These are phyloP conservation scores for Rhabdophis nuchalis DNA, from an alignment of 2,797 vertebrate genomes.

Conservation along the genomic window DNA sequence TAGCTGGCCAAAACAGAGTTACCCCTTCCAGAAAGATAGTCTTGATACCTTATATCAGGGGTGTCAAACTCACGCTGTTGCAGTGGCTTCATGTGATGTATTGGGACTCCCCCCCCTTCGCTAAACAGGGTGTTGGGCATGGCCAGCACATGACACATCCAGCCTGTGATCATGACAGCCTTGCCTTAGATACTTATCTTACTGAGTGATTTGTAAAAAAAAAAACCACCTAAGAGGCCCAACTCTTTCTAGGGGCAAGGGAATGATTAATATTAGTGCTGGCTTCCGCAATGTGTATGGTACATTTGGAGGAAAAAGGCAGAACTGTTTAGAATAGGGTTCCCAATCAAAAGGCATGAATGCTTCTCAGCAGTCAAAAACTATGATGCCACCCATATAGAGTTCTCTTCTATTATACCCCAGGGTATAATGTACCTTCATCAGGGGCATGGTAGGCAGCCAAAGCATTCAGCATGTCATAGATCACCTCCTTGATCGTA, in stretches of 20 bases:
- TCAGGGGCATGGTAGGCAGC: slow-evolving; percentile 93
- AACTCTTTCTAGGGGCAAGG: neutral
- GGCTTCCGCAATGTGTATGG: neutral
- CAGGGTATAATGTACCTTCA: slow-evolving; percentile 76
- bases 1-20: neutral
- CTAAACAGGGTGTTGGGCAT: too few relatives aligned
- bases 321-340: neutral
- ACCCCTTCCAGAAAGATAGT: neutral
- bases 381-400: neutral
- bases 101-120: too few relatives aligned
- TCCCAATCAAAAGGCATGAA: neutral
- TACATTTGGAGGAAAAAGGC: neutral
- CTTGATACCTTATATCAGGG: neutral
- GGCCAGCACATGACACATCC: too few relatives aligned
- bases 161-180: too few relatives aligned
- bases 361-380: neutral
- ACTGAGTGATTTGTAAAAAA: neutral
- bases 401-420: neutral
- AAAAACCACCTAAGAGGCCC: neutral
- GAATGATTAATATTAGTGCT: neutral
- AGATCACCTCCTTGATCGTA: slow-evolving; percentile 93
- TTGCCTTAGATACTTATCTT: neutral
- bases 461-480: slow-evolving; percentile 94
- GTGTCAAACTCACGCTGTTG: too few relatives aligned
- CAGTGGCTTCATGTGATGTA: too few relatives aligned